A percentile compares a stretch with the other conserved stretches of the same genome.
Conservation (phyloP, 2,888 invertebrate species). For the Stomorhina lunata region DNA sequence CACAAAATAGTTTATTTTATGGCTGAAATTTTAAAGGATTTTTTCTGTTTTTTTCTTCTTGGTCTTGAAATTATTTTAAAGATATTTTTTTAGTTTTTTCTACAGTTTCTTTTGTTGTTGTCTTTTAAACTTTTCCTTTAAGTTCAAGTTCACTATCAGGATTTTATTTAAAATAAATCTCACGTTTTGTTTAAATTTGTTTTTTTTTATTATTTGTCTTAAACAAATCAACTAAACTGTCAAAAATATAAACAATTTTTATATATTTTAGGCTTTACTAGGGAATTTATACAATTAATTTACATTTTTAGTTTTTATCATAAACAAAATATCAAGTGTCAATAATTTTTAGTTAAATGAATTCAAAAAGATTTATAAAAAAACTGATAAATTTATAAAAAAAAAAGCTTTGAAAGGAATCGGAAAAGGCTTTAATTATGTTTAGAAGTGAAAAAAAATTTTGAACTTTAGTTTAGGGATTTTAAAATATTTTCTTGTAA, state of each 20-base stretch:
- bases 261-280: constrained; percentile 48
- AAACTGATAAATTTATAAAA: not conserved
- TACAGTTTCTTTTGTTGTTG: not conserved
- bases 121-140: constrained; percentile 40
- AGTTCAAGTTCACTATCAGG: constrained; percentile 61
- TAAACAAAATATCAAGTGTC: constrained; percentile 58
- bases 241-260: constrained; percentile 52
- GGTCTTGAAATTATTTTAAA: not conserved
- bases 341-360: constrained; percentile 33
- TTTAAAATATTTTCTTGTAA: too few relatives aligned
- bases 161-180: constrained; percentile 48
- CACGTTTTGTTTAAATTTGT: constrained; percentile 44
- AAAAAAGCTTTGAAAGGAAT: too few relatives aligned
- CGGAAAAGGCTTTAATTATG: too few relatives aligned
- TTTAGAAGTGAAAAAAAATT: too few relatives aligned
- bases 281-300: not conserved
- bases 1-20: not conserved
- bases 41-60: not conserved
- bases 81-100: not conserved
- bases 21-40: constrained; percentile 7
- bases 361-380: not conserved
- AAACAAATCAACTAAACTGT: constrained; percentile 53
- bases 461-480: too few relatives aligned
- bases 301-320: constrained; percentile 48
- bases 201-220: not conserved